Base-by-base conservation (phyloP, 2,113 vertebrate species). In the cattle (Bos taurus) region DNA sequence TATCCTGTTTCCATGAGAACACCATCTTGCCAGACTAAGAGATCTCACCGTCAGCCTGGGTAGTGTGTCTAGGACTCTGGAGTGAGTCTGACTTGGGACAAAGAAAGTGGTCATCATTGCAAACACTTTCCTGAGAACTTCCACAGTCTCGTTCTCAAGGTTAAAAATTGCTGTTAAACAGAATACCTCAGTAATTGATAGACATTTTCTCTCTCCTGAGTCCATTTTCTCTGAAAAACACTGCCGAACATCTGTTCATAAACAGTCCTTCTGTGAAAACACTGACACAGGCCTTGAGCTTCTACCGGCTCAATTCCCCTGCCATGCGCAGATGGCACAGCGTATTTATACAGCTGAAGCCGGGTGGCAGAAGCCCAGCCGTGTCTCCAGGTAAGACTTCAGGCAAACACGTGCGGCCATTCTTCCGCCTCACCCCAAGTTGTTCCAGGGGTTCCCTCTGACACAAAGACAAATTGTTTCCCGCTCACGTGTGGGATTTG, bases 211-310 rank as follows among this genome's bases (percentile, higher is more conserved):
- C 99, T 99, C 99, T 99, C 99, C 99, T 99, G 99, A 99, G 99
- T 98, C 98, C 98, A 99, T 99, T 99, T 99, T 99, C 99, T 99
- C 98, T 99, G 98, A 98, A 99, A 99, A 99, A 99, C 99, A 99
- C 99, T 99, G 98, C 99, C 96, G 99, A 99, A 99, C 99, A 99
- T 99, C 99, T 99, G 99, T 99, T 99, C 99, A 99, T 99, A 99
- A 99, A 99, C 99, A 99, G 99, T 99, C 99, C 99, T 99, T 99
- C 99, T 99, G 99, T 99, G 99, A 99, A 99, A 99, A 98, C 99
- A 99, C 99, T 99, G 99, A 99, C 99, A 99, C 99, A 97, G 99
- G 99, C 99, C 99, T 98, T 99, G 98, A 98, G 99, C 99, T 99
- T 98, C 98, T 98, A 99, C 98, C 96, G 98, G 99, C 99, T 99